phyloP scores from a whole-genome alignment of 2,797 vertebrate genomes.

The Microctenopoma lineatum region DNA sequence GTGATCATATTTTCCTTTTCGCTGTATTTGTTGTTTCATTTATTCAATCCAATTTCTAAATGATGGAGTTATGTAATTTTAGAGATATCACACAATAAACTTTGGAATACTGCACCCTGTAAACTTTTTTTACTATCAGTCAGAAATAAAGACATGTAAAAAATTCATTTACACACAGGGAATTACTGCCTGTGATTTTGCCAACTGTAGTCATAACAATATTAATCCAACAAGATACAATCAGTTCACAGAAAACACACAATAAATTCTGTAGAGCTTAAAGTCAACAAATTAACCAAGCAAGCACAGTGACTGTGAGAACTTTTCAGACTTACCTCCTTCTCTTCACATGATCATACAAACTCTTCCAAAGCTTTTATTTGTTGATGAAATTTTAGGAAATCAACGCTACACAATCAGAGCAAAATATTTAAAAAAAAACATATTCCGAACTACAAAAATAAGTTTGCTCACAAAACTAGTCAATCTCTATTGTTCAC shows the following conservation, averaged over 20 bases:
- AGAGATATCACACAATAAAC: no score
- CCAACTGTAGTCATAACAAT: background rate
- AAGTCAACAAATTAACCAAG: background rate
- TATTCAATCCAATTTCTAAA: no score
- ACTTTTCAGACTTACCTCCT: background rate
- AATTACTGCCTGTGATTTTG: background rate
- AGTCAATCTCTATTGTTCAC: background rate
- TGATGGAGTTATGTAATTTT: no score
- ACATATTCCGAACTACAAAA: background rate
- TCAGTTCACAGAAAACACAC: background rate
- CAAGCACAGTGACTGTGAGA: background rate
- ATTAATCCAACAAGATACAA: background rate
- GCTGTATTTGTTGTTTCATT: no score
- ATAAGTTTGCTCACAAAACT: background rate
- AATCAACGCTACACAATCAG: background rate
- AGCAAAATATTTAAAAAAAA: background rate
- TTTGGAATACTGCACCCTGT: no score
- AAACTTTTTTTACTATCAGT: no score
- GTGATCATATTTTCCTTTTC: no score
- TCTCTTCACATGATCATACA: background rate
- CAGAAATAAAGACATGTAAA: no score
- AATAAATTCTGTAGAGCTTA: background rate
- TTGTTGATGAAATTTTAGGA: background rate
- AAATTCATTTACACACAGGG: no score
- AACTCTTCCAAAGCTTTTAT: background rate